Evolutionary conservation across 2,888 invertebrate genomes (phyloP).

Genomic region (Apotomis betuletana): DNA sequence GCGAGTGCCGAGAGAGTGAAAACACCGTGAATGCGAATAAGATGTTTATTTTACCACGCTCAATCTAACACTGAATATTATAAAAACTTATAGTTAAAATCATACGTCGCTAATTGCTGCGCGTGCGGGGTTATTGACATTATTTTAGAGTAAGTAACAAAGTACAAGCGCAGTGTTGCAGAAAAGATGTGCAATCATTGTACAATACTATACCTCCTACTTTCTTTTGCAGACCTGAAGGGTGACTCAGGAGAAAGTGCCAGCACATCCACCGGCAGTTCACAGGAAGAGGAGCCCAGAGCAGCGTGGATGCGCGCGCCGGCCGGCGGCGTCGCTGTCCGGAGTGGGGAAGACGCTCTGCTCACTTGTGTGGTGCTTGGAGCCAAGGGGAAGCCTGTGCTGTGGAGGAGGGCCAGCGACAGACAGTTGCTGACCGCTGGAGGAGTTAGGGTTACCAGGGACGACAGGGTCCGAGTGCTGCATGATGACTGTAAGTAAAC

Average conservation of each 20-base stretch:
- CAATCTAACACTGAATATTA: no score
- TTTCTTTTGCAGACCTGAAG: conserved; percentile 60
- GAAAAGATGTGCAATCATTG: no score
- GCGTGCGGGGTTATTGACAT: no score
- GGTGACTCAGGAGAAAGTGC: conserved; percentile 59
- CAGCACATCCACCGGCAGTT: conserved; percentile 64
- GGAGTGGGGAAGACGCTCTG: conserved; percentile 88
- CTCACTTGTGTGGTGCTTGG: conserved; percentile 91
- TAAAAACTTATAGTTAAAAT: no score
- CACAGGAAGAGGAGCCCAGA: conserved; percentile 67
- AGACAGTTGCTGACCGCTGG: conserved; percentile 90
- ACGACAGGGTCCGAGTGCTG: conserved; percentile 87
- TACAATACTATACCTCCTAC: background rate
- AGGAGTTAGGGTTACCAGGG: conserved; percentile 88
- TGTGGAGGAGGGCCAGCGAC: conserved; percentile 89
- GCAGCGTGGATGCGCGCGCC: conserved; percentile 74
- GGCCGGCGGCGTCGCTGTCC: conserved; percentile 67
- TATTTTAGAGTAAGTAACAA: no score
- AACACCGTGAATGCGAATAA: no score
- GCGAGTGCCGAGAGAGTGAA: no score
- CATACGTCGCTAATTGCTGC: no score
- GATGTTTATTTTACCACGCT: no score
- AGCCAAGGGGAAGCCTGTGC: conserved; percentile 87
- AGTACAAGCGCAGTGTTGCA: no score
- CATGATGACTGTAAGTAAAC: conserved; percentile 88